Conservation (phyloP, 30 jellyfish, hydroid and myxozoan genomes). For the Aurelia aurita region DNA sequence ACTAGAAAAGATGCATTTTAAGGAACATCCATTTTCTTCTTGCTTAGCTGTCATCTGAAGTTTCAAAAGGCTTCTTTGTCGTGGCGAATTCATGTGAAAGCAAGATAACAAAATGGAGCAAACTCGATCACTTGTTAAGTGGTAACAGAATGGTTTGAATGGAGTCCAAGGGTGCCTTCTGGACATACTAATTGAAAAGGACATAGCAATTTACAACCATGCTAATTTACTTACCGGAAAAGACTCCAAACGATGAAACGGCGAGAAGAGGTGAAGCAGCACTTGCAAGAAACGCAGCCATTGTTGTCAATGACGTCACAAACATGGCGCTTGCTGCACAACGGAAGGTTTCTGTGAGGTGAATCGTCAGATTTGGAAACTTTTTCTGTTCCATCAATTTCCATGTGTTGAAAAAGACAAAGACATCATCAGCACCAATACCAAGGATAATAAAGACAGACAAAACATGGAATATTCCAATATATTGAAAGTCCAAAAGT, state of each 20-base stretch:
- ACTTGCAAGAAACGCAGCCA: conserved; percentile 97
- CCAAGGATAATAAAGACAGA: conserved; percentile 95
- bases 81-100: too few species aligned
- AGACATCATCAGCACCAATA: conserved; percentile 96
- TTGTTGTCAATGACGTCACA: conserved; percentile 95
- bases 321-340: conserved; percentile 99
- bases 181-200: too few species aligned
- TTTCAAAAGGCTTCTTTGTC: too few species aligned
- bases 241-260: conserved; percentile 96
- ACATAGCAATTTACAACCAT: too few species aligned
- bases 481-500: conserved; percentile 84
- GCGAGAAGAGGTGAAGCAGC: conserved; percentile 98
- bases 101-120: too few species aligned
- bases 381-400: conserved; percentile 81
- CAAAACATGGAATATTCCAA: conserved; percentile 94
- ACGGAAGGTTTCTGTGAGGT: conserved; percentile 91
- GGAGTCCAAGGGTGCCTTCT: too few species aligned
- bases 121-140: too few species aligned
- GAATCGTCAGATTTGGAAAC: conserved; percentile 72
- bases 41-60: too few species aligned
- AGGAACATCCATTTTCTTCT: too few species aligned
- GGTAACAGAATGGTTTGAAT: too few species aligned
- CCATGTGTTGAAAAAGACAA: conserved; percentile 96
- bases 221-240: conserved; percentile 78
- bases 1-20: too few species aligned